Base-by-base conservation (phyloP, 2,797 vertebrate species). In the Alfaro cultratus region DNA sequence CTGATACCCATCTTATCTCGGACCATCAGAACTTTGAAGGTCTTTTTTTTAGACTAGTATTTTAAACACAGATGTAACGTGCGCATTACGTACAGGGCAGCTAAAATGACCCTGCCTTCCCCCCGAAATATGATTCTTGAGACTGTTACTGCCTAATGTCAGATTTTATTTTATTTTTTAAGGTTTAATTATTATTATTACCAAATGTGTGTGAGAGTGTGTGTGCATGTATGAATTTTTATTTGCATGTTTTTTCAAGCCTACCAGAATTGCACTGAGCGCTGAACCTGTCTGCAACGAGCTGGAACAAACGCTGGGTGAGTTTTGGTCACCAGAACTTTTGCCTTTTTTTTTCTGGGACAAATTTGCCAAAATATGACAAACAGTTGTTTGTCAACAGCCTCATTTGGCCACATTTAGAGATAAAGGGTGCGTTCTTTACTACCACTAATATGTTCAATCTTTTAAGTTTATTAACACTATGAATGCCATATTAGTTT, bases 81-180 rank as follows among this genome's bases (percentile, higher is more conserved):
- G 88, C 67, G 79, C 85, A 75, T 85, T 73, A 78, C 49, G 51
- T 86, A 76, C 85, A 90, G 89, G 93, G 92, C 92, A 93, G 93
- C 93, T 94, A 94, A 91, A 80, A 82, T 86, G 75, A 80, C 36
- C 41, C 60, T 39, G 80, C 86, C 79, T 34, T 23, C 71, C 31
- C 36, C 53, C 31, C 26, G 75, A 11, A 21, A 55, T 76, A 74
- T 85, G 88, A 80, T 90, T 91, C 85, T 83, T 79, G 75, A 92
- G 87, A 93, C 92, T 94, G 90, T 94, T 93, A 93, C 93, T 91
- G 93, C 90, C 87, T 86, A 81, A 91, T 88, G 85, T 91, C 85
- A 80, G 80, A 75, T 36, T 43, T 29, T 12, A 45, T 45, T 47
- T 16, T 1, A 16, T 49, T 23, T 53, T 53, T 53, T 53, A 26